Evolutionary conservation across 2,888 invertebrate genomes (phyloP).

Genomic region (Cosmia pyralina): DNA sequence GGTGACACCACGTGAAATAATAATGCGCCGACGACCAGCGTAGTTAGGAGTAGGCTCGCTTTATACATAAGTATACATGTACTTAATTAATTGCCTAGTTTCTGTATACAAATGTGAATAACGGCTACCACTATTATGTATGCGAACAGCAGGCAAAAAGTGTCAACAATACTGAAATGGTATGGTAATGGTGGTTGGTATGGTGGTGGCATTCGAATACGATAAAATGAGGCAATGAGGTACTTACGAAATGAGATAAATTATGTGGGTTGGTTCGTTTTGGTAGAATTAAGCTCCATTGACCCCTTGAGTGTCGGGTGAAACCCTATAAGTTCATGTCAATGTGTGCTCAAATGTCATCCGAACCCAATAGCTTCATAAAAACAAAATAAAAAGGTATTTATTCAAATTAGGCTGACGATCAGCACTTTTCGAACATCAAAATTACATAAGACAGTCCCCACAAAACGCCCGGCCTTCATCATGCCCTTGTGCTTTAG

Average conservation of each 20-base stretch:
- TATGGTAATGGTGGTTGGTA: too few relatives aligned
- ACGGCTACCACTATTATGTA: background rate
- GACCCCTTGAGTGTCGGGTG: background rate
- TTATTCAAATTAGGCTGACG: too few relatives aligned
- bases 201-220: background rate
- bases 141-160: background rate
- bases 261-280: background rate
- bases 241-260: background rate
- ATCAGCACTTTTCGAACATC: too few relatives aligned
- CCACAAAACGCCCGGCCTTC: too few relatives aligned
- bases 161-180: background rate
- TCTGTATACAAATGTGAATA: conserved; percentile 3
- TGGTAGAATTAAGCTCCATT: background rate
- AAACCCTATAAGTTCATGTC: too few relatives aligned
- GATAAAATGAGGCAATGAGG: too few relatives aligned
- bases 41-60: conserved; percentile 10
- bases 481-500: too few relatives aligned
- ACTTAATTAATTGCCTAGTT: conserved; percentile 15
- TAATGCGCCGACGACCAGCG: conserved; percentile 52
- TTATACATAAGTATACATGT: conserved; percentile 1
- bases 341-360: too few relatives aligned
- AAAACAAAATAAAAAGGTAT: too few relatives aligned
- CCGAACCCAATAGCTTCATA: too few relatives aligned
- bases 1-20: conserved; percentile 63
- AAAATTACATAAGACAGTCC: too few relatives aligned